phyloP scores from a whole-genome alignment of 2,797 vertebrate species.

The Danio tinwini region DNA sequence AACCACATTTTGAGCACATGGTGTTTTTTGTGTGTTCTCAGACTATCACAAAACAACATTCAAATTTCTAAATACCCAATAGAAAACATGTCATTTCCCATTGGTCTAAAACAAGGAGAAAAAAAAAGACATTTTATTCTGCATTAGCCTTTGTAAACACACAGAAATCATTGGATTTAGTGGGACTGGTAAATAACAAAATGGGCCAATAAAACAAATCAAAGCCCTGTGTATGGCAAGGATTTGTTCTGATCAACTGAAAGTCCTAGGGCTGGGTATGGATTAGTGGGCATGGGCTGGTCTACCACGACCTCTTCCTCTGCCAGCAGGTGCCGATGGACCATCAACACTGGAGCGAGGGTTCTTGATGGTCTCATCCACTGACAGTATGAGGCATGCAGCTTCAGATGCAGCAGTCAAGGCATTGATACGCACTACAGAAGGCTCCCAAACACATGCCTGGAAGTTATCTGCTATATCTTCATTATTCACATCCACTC shows the following conservation, averaged over 20 bases:
- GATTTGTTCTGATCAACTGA: constrained; percentile 37
- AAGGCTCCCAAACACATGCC: constrained; percentile 94
- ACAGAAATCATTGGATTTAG: constrained; percentile 24
- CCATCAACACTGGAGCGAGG: constrained; percentile 84
- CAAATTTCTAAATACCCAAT: constrained; percentile 24
- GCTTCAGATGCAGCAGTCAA: constrained; percentile 94
- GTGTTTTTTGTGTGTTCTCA: constrained; percentile 33
- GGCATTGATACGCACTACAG: constrained; percentile 91
- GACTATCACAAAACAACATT: constrained; percentile 48
- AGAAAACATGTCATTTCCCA: not conserved
- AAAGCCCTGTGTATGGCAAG: constrained; percentile 5
- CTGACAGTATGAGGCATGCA: constrained; percentile 93
- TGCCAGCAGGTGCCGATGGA: constrained; percentile 70
- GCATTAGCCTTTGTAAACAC: constrained; percentile 26
- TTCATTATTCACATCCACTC: constrained; percentile 94
- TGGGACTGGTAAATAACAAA: constrained; percentile 26
- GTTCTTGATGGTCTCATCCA: constrained; percentile 97
- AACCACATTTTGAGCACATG: not conserved
- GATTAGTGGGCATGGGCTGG: constrained; percentile 80
- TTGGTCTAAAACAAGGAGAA: not conserved
- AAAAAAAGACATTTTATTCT: not conserved
- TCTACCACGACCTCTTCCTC: constrained; percentile 84
- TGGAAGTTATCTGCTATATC: constrained; percentile 93
- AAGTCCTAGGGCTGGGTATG: constrained; percentile 51
- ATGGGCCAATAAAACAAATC: constrained; percentile 41